These are phyloP conservation scores for Tetranychus piercei DNA, from an alignment of 2,888 invertebrate genomes.

Conservation along the genomic window DNA sequence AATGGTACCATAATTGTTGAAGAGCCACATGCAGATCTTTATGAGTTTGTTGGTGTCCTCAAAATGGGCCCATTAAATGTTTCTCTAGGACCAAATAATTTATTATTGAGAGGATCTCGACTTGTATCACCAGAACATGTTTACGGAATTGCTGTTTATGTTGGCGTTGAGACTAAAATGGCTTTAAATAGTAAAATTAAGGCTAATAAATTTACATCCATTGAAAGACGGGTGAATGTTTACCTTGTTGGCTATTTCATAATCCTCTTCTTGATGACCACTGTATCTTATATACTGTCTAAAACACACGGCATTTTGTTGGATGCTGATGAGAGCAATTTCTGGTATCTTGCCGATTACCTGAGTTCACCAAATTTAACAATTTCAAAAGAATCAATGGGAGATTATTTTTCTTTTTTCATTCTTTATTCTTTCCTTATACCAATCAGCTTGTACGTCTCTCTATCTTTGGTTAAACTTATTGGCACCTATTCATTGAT, in stretches of 20 bases:
- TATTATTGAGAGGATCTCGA: conserved; percentile 75
- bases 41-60: conserved; percentile 49
- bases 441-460: conserved; percentile 85
- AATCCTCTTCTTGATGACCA: conserved; percentile 67
- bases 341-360: background rate
- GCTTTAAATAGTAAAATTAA: conserved; percentile 94
- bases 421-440: conserved; percentile 55
- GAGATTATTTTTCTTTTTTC: conserved; percentile 31
- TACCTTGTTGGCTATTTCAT: conserved; percentile 92
- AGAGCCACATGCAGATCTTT: conserved; percentile 51
- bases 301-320: background rate
- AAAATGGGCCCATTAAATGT: background rate
- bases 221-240: conserved; percentile 75
- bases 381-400: background rate
- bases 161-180: conserved; percentile 90
- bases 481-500: conserved; percentile 47
- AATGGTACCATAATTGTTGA: conserved; percentile 51
- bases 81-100: conserved; percentile 38
- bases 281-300: background rate
- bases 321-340: background rate
- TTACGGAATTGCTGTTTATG: conserved; percentile 79
- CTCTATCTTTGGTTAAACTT: conserved; percentile 85
- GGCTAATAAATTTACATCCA: conserved; percentile 69
- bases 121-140: conserved; percentile 90
- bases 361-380: background rate